These are phyloP conservation scores for Dicyrtoma fusca DNA, from an alignment of 2,888 invertebrate species.

Conservation along the genomic window DNA sequence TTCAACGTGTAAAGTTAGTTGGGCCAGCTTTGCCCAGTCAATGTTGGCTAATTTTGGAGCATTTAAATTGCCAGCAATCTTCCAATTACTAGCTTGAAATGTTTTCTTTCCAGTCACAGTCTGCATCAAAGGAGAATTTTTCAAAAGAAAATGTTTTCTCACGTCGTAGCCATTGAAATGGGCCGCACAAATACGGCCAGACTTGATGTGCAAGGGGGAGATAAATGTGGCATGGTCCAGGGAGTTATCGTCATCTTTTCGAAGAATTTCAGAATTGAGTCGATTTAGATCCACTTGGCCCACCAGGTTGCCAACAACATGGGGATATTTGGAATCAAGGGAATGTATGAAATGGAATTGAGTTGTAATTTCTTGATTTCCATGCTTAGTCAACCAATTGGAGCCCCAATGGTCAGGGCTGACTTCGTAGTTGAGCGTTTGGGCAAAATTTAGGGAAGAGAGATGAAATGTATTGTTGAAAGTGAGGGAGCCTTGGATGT, in stretches of 20 bases:
- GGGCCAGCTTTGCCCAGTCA: conserved; percentile 16
- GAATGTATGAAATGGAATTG: conserved; percentile 27
- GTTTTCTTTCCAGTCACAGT: conserved; percentile 36
- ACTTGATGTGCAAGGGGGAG: background rate
- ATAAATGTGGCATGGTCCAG: conserved; percentile 27
- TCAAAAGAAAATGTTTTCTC: conserved; percentile 38
- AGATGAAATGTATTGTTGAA: background rate
- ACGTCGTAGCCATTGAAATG: conserved; percentile 44
- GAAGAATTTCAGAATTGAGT: conserved; percentile 32
- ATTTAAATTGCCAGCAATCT: conserved; percentile 26
- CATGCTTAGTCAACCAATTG: conserved; percentile 34
- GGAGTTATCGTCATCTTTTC: conserved; percentile 9
- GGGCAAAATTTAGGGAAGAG: conserved; percentile 10
- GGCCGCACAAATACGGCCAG: conserved; percentile 20
- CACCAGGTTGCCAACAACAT: conserved; percentile 28
- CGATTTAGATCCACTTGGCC: conserved; percentile 36
- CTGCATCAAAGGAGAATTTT: conserved; percentile 21
- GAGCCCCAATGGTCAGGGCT: conserved; percentile 39
- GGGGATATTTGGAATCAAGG: background rate
- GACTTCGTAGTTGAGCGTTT: conserved; percentile 37
- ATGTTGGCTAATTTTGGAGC: background rate
- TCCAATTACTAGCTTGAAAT: conserved; percentile 31
- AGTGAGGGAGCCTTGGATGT: conserved; percentile 9
- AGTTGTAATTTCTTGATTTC: conserved; percentile 40
- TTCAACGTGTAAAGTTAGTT: conserved; percentile 27